Percentiles rank a stretch among this genome's conserved stretches.
Conservation (phyloP, 2,797 vertebrate genomes). For the Champsocephalus esox region DNA sequence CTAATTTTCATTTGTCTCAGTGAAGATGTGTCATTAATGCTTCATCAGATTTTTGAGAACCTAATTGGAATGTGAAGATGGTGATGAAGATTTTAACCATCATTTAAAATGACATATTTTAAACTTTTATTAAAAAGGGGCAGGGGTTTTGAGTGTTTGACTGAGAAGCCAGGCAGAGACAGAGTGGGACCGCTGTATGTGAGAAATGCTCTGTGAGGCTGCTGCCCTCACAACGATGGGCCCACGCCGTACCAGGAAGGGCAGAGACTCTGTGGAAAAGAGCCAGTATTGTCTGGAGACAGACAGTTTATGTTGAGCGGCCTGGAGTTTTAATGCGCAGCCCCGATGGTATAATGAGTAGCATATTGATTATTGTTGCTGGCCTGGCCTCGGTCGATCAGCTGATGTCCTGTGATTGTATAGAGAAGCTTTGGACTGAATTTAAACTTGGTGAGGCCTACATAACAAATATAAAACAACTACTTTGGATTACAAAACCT, state of each 20-base stretch:
- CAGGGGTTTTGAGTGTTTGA: slow-evolving; percentile 17
- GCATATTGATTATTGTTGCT: slow-evolving; percentile 61
- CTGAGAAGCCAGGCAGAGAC: slow-evolving; percentile 38
- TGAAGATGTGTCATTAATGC: too few relatives aligned
- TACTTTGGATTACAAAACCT: background rate
- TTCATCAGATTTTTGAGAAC: too few relatives aligned
- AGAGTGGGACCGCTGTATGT: slow-evolving; percentile 69
- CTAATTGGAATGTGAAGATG: background rate
- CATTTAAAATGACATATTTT: background rate
- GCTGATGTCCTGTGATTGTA: slow-evolving; percentile 45
- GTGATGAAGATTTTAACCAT: background rate
- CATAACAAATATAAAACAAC: background rate
- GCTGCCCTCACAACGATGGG: slow-evolving; percentile 39
- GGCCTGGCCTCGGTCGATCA: slow-evolving; percentile 42
- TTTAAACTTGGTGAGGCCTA: slow-evolving; percentile 7
- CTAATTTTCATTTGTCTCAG: background rate
- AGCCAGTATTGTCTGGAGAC: slow-evolving; percentile 79
- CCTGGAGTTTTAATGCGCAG: slow-evolving; percentile 45
- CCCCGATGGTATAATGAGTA: slow-evolving; percentile 54
- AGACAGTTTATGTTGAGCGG: slow-evolving; percentile 62
- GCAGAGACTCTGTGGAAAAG: slow-evolving; percentile 72
- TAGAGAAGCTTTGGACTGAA: slow-evolving; percentile 33
- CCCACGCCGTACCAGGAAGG: slow-evolving; percentile 83
- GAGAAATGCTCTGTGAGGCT: slow-evolving; percentile 67
- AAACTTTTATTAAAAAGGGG: slow-evolving; percentile 10